These are phyloP conservation scores for Drosophila parabipectinata DNA, from an alignment of 1,140 invertebrate species.

Conservation along the genomic window DNA sequence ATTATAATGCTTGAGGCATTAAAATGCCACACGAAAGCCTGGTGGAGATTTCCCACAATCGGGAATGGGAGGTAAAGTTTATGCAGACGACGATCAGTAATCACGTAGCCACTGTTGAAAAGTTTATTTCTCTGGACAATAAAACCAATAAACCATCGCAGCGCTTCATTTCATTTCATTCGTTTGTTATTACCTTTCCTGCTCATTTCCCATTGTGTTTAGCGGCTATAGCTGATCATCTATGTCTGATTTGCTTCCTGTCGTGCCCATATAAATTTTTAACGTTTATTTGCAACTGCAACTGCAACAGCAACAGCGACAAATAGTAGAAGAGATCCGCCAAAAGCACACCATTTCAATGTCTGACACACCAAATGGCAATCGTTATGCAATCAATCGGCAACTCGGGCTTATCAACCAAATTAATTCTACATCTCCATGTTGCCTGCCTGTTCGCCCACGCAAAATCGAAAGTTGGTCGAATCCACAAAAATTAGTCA, in stretches of 20 bases:
- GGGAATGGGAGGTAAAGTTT: conserved; percentile 8
- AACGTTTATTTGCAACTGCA: conserved; percentile 41
- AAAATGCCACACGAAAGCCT: not conserved
- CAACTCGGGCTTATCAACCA: conserved; percentile 64
- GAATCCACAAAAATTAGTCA: conserved; percentile 68
- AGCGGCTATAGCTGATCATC: conserved; percentile 52
- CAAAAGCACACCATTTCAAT: conserved; percentile 39
- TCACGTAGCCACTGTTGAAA: conserved; percentile 49
- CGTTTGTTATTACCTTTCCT: conserved; percentile 50
- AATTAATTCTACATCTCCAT: conserved; percentile 78
- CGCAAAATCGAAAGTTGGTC: conserved; percentile 75
- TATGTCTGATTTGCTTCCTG: conserved; percentile 83
- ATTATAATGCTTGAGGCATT: not conserved
- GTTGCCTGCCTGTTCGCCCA: conserved; percentile 9
- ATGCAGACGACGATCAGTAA: conserved; percentile 5
- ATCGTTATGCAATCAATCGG: conserved; percentile 72
- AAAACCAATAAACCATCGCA: conserved; percentile 50
- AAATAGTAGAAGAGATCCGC: conserved; percentile 49
- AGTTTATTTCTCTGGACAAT: conserved; percentile 42
- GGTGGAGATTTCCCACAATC: conserved; percentile 20
- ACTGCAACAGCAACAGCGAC: conserved; percentile 4
- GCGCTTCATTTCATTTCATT: conserved; percentile 53
- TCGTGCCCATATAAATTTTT: conserved; percentile 78
- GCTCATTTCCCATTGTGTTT: conserved; percentile 46
- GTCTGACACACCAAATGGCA: conserved; percentile 41